These are phyloP conservation scores for Andrena chrysosceles DNA, from an alignment of 2,888 invertebrate species.

Conservation along the genomic window DNA sequence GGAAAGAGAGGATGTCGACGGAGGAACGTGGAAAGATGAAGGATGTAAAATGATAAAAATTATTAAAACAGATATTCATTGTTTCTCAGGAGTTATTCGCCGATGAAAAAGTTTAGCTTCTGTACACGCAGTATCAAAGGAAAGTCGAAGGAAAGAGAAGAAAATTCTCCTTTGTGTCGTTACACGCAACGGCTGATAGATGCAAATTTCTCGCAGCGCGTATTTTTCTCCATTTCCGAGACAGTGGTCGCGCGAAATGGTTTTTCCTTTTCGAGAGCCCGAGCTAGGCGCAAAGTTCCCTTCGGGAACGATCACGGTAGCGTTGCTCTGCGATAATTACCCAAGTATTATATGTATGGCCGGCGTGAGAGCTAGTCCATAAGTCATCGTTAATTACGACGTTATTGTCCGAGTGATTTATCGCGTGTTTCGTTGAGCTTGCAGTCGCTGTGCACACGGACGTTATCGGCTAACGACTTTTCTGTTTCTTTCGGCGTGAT, in stretches of 20 bases:
- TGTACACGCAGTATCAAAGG: no score
- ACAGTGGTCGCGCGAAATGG: not conserved
- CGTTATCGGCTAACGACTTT: conserved; percentile 27
- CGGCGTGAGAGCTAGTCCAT: conserved; percentile 56
- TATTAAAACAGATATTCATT: no score
- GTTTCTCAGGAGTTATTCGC: no score
- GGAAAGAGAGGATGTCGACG: not conserved
- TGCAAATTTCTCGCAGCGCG: conserved; percentile 16
- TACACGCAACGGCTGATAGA: no score
- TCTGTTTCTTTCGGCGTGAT: conserved; percentile 33
- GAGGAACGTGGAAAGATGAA: no score
- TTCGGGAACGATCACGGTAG: conserved; percentile 12
- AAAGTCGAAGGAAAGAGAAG: no score
- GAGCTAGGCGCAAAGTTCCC: not conserved
- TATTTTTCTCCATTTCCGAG: conserved; percentile 9
- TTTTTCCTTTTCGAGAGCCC: conserved; percentile 2
- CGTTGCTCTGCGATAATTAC: conserved; percentile 62
- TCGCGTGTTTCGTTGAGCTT: conserved; percentile 44
- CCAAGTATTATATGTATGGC: conserved; percentile 53
- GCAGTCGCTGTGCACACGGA: not conserved
- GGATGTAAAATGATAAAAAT: no score
- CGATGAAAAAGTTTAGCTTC: no score
- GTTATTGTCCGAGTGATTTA: conserved; percentile 68
- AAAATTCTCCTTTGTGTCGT: no score
- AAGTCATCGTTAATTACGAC: conserved; percentile 73